Evolutionary conservation across 2,888 invertebrate species (phyloP).

Genomic region (Cheilosia impressa): DNA sequence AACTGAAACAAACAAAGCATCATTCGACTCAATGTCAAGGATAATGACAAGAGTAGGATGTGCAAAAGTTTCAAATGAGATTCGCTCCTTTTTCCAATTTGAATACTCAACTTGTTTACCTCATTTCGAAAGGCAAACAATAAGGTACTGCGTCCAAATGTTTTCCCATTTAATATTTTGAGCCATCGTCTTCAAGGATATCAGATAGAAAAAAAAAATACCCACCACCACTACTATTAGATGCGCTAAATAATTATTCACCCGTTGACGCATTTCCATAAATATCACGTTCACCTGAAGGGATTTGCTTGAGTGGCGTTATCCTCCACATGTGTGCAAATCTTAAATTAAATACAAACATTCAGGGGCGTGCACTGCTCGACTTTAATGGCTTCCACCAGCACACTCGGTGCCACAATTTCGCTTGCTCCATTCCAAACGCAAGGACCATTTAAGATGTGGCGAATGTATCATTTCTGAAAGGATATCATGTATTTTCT

Average conservation of each 20-base stretch:
- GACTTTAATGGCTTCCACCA: conserved; percentile 47
- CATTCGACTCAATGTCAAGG: conserved; percentile 24
- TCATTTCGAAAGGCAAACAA: conserved; percentile 53
- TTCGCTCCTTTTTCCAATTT: conserved; percentile 24
- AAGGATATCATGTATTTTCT: conserved; percentile 50
- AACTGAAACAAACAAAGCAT: conserved; percentile 1
- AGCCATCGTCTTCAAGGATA: conserved; percentile 36
- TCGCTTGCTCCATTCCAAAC: background rate
- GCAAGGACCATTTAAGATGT: conserved; percentile 40
- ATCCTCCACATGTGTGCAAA: conserved; percentile 2
- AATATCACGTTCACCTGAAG: conserved; percentile 47
- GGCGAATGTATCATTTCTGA: conserved; percentile 41
- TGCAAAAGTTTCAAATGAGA: conserved; percentile 17
- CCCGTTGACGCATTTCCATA: conserved; percentile 45
- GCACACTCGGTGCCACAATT: background rate
- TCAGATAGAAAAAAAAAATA: conserved; percentile 1
- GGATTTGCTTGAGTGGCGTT: conserved; percentile 46
- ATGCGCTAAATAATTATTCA: conserved; percentile 55
- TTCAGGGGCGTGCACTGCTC: conserved; percentile 35
- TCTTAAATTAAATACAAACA: conserved; percentile 59
- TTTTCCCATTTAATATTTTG: background rate
- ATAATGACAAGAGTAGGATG: background rate
- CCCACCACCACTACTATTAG: conserved; percentile 4
- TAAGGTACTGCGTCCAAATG: background rate
- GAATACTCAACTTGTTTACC: conserved; percentile 48